phyloP scores from a whole-genome alignment of 1,140 invertebrate species.

The Eumeta japonica region DNA sequence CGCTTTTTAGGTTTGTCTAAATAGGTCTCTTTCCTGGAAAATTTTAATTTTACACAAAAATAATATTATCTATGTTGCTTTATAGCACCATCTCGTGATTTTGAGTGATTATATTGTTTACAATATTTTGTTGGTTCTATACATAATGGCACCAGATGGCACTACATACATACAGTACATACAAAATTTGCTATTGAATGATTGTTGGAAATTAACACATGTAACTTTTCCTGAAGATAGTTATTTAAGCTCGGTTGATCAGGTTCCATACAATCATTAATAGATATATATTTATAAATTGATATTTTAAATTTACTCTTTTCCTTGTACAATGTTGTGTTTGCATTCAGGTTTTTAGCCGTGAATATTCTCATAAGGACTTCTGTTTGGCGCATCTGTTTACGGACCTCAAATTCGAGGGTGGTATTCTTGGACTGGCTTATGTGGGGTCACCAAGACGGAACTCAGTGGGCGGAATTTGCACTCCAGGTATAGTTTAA shows the following conservation, averaged over 20 bases:
- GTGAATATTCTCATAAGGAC: conserved; percentile 89
- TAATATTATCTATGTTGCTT: no score
- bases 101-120: no score
- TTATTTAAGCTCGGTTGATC: no score
- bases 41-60: no score
- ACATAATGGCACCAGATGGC: no score
- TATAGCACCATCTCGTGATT: no score
- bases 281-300: conserved; percentile 1
- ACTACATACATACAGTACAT: no score
- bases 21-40: no score
- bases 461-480: conserved; percentile 93
- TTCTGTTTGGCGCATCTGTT: conserved; percentile 96
- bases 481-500: conserved; percentile 76
- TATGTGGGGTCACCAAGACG: conserved; percentile 91
- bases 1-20: no score
- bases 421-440: conserved; percentile 90
- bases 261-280: neutral
- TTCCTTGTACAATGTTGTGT: neutral
- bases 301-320: neutral
- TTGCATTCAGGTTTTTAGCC: conserved; percentile 77
- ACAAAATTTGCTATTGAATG: neutral
- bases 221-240: no score
- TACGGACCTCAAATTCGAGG: conserved; percentile 94
- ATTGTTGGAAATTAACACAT: no score
- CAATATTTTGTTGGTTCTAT: no score